phyloP scores from a whole-genome alignment of 2,888 invertebrate species.

The Lepidonotus clava region DNA sequence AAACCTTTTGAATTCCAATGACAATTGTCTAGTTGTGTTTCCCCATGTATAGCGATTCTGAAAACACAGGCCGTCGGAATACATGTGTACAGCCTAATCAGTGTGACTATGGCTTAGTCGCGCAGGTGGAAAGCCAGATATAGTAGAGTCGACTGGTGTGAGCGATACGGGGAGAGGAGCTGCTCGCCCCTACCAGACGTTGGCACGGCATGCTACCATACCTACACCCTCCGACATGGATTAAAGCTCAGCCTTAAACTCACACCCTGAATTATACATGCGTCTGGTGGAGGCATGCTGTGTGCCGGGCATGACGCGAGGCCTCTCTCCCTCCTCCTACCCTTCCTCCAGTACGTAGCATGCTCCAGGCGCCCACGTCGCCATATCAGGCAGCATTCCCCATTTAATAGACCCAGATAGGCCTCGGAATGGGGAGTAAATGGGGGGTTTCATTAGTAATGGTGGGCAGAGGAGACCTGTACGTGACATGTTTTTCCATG shows the following conservation, averaged over 20 bases:
- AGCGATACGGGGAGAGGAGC: neutral
- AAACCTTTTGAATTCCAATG: too few relatives aligned
- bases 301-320: too few relatives aligned
- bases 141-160: too few relatives aligned
- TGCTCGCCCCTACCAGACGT: neutral
- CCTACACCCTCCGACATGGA: slow-evolving; percentile 16
- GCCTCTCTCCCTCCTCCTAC: neutral
- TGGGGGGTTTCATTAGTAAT: neutral
- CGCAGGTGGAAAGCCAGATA: too few relatives aligned
- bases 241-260: slow-evolving; percentile 49
- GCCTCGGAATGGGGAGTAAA: neutral
- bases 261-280: slow-evolving; percentile 48
- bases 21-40: too few relatives aligned
- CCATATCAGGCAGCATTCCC: slow-evolving; percentile 2
- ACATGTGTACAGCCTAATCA: too few relatives aligned
- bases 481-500: too few relatives aligned
- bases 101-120: too few relatives aligned
- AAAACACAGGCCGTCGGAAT: too few relatives aligned
- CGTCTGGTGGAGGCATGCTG: neutral
- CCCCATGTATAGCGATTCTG: too few relatives aligned
- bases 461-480: too few relatives aligned
- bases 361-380: neutral
- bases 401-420: slow-evolving; percentile 19
- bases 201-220: slow-evolving; percentile 33
- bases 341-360: neutral